Evolutionary conservation across 2,797 vertebrate genomes (phyloP).

Genomic region (Helostoma temminkii): DNA sequence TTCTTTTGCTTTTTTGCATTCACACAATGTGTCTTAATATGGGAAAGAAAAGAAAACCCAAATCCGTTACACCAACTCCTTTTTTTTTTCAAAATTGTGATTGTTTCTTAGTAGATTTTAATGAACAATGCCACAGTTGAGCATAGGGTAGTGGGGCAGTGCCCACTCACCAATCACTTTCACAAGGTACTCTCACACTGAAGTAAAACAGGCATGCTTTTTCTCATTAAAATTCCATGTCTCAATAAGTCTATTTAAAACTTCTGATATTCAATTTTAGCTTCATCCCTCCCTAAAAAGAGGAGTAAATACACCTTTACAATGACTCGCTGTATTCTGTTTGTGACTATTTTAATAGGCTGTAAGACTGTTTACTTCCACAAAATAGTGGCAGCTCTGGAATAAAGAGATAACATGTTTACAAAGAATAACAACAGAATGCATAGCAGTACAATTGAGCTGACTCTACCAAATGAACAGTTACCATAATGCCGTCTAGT

Average conservation of each 20-base stretch:
- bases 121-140: constrained; percentile 53
- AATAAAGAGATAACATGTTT: constrained; percentile 71
- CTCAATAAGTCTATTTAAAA: constrained; percentile 36
- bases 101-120: constrained; percentile 59
- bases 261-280: constrained; percentile 44
- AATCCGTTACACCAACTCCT: constrained; percentile 41
- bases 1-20: constrained; percentile 32
- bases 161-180: constrained; percentile 41
- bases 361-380: constrained; percentile 57
- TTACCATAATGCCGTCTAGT: constrained; percentile 53
- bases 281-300: constrained; percentile 51
- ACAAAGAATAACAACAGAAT: constrained; percentile 64
- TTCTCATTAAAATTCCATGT: constrained; percentile 44
- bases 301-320: constrained; percentile 58
- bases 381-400: constrained; percentile 51
- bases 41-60: constrained; percentile 22
- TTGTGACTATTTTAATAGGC: constrained; percentile 58
- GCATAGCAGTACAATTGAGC: constrained; percentile 52
- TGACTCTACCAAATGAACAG: constrained; percentile 60
- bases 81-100: constrained; percentile 43
- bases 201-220: constrained; percentile 26
- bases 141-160: constrained; percentile 15
- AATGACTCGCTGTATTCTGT: constrained; percentile 42
- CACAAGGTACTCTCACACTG: constrained; percentile 13
- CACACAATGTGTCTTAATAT: constrained; percentile 30